phyloP scores from a whole-genome alignment of 2,888 invertebrate genomes.

The Lasioglossum marginatum region DNA sequence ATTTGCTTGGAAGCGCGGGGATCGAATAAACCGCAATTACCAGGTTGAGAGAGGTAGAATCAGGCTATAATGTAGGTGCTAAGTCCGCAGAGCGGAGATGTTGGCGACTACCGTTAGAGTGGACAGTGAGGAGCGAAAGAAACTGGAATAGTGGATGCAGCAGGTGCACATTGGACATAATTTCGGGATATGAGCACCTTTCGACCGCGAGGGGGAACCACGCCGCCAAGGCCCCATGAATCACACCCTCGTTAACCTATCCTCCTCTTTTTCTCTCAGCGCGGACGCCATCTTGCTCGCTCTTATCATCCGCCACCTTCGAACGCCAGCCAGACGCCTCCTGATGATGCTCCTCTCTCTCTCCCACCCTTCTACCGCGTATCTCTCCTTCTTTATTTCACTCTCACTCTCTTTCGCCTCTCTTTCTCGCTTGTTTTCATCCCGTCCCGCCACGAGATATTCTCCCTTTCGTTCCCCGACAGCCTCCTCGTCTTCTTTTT shows the following conservation, averaged over 20 bases:
- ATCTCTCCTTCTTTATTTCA: neutral
- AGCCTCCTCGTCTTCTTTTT: constrained; percentile 29
- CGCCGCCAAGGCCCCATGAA: constrained; percentile 81
- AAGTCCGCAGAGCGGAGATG: neutral
- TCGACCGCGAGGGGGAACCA: constrained; percentile 64
- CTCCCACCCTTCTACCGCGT: neutral
- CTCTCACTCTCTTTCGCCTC: neutral
- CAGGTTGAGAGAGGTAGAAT: neutral
- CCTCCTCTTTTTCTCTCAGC: constrained; percentile 62
- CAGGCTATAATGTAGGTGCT: neutral
- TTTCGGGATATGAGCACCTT: constrained; percentile 81
- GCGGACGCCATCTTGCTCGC: constrained; percentile 38
- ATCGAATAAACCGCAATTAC: constrained; percentile 1
- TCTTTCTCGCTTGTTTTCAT: neutral
- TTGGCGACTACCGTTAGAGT: constrained; percentile 55
- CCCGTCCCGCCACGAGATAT: neutral
- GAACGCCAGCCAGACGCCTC: constrained; percentile 57
- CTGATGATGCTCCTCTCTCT: constrained; percentile 46
- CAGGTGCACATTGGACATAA: constrained; percentile 74
- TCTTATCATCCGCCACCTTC: constrained; percentile 61
- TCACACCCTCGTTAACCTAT: constrained; percentile 83
- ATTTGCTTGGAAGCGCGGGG: neutral
- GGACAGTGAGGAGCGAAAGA: constrained; percentile 43
- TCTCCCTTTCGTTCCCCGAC: constrained; percentile 9
- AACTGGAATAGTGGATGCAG: constrained; percentile 67